These are phyloP conservation scores for Thumatha senex DNA, from an alignment of 2,888 invertebrate species.

Conservation along the genomic window DNA sequence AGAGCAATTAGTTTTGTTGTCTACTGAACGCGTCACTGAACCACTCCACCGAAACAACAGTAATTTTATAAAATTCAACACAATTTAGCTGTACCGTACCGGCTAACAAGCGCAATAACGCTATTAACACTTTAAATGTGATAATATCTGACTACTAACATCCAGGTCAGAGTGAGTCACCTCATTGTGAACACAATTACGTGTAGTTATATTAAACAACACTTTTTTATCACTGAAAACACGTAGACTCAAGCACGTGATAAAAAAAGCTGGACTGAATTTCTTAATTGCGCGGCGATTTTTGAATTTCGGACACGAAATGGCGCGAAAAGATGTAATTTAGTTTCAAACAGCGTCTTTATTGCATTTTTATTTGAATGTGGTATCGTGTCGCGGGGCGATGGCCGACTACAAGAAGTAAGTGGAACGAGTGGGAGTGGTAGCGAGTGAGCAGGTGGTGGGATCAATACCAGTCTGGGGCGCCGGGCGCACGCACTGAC, in stretches of 20 bases:
- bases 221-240: constrained; percentile 44
- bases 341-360: constrained; percentile 41
- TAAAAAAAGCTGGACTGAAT: constrained; percentile 26
- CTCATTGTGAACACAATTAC: constrained; percentile 50
- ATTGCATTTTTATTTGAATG: constrained; percentile 45
- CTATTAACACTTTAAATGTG: constrained; percentile 61
- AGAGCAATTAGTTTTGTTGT: constrained; percentile 46
- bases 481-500: constrained; percentile 82
- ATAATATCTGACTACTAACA: constrained; percentile 53
- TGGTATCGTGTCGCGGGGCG: constrained; percentile 70
- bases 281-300: constrained; percentile 20
- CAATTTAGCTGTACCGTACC: constrained; percentile 24
- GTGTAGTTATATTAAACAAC: constrained; percentile 37
- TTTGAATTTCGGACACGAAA: constrained; percentile 29
- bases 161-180: constrained; percentile 65
- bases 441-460: constrained; percentile 72
- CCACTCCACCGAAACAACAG: constrained; percentile 10
- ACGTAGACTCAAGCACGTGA: constrained; percentile 40
- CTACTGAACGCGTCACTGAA: constrained; percentile 5
- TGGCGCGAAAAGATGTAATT: constrained; percentile 37
- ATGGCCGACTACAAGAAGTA: constrained; percentile 74
- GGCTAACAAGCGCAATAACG: constrained; percentile 48
- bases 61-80: constrained; percentile 23
- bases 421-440: constrained; percentile 71
- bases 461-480: constrained; percentile 77